Base-by-base conservation (phyloP, 2,113 vertebrate species). In the Pachypanchax playfairii region DNA sequence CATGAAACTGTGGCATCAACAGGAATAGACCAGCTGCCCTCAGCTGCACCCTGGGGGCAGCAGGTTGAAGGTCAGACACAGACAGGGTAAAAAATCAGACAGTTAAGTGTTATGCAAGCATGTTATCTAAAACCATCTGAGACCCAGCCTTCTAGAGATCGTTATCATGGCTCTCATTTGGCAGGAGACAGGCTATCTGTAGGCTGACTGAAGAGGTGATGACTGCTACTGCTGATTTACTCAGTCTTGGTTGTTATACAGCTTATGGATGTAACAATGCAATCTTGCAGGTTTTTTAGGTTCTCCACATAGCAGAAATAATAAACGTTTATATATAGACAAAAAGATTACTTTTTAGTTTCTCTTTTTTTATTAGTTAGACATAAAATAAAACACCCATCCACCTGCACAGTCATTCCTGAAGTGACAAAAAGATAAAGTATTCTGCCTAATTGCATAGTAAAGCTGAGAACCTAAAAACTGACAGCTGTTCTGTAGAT, bases 51-150 rank as follows among this genome's bases (percentile, higher is more conserved):
- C 59, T 29, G 64, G 58, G 75, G 67, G 70, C 33, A 83, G 70
- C 54, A 24, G 74, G 72, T 65, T 64, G 64, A 74, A 62, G 75
- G 83, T 75, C 80, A 84, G 66, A 44, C 55, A 43, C 49, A 53
- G 72, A 43, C 54, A 8, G 53, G 36, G 65, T 64, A 73, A 75
- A n/a, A 76, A 83, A 64, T 75, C 75, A 73, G 70, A 72, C 78
- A 48, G 71, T 85, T 85, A 82, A 70, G 64, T 42, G 69, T 81
- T 84, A 82, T 48, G 73, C 79, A 84, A 85, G 82, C 41, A 38
- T 68, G 84, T 77, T 80, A 83, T 85, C 81, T 71, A 72, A 81
- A 83, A 75, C 78, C 79, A 78, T 84, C 63, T 39, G 75, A 85
- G 68, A 75, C 79, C 67, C 82, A 75, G 73, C 70, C 71, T 43